Conservation (phyloP, 2,888 invertebrate genomes). For the Lochmaea capreae region DNA sequence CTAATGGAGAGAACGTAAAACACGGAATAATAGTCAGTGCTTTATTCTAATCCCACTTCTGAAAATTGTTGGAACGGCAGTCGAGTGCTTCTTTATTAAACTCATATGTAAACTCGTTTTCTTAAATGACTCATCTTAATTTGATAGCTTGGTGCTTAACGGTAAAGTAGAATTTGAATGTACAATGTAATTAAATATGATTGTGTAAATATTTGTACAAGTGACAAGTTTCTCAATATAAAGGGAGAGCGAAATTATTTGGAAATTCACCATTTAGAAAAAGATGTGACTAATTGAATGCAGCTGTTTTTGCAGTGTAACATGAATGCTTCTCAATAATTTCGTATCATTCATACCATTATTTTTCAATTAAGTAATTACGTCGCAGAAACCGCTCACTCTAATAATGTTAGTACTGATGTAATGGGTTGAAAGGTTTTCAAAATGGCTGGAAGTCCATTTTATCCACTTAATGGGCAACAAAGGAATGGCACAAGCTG, state of each 20-base stretch:
- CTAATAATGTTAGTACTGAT: constrained; percentile 29
- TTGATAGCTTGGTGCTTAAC: not conserved
- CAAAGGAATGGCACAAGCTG: constrained; percentile 19
- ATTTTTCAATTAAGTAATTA: constrained; percentile 38
- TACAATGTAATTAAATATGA: not conserved
- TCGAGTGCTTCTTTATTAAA: constrained; percentile 5
- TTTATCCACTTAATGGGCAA: constrained; percentile 26
- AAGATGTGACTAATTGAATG: no score
- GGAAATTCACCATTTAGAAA: no score
- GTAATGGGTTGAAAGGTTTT: constrained; percentile 36
- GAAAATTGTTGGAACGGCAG: not conserved
- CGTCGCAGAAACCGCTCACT: constrained; percentile 13
- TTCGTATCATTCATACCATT: constrained; percentile 6
- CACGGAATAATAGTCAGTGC: not conserved
- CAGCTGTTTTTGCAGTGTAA: no score
- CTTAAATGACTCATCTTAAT: constrained; percentile 7
- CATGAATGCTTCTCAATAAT: not conserved
- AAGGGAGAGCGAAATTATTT: not conserved
- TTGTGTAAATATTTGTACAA: not conserved
- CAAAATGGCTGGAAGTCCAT: constrained; percentile 28
- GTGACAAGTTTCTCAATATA: not conserved
- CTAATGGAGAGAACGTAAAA: constrained; percentile 4
- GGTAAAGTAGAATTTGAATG: not conserved
- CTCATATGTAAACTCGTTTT: constrained; percentile 4
- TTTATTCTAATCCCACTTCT: not conserved